Evolutionary conservation across 1,140 invertebrate genomes (phyloP).

Genomic region (Drosophila azteca): DNA sequence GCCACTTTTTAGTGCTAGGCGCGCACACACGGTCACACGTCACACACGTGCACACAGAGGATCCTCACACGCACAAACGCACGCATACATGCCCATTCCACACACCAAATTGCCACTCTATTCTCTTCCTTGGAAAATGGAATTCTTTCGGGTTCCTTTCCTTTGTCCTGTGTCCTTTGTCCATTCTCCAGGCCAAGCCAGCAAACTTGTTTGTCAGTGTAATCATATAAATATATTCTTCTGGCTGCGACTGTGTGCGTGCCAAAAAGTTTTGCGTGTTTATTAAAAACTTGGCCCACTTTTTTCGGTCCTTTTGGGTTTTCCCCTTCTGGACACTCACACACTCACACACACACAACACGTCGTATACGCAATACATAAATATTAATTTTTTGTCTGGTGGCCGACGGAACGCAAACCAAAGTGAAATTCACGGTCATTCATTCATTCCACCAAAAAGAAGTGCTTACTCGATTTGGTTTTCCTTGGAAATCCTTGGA

Average conservation of each 20-base stretch:
- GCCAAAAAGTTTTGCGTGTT: constrained; percentile 65
- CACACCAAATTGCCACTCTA: constrained; percentile 31
- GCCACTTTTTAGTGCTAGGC: constrained; percentile 59
- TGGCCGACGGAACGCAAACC: not conserved
- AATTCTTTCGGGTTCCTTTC: constrained; percentile 2
- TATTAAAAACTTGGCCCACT: constrained; percentile 75
- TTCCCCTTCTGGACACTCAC: constrained; percentile 1
- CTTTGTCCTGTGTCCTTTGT: no score
- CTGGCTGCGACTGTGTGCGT: constrained; percentile 26
- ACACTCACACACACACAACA: not conserved
- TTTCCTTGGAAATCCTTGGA: not conserved
- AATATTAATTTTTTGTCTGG: constrained; percentile 55
- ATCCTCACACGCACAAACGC: no score
- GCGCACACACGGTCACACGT: constrained; percentile 23
- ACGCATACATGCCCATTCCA: no score
- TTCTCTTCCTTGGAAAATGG: not conserved
- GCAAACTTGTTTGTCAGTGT: constrained; percentile 52
- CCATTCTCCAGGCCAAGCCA: constrained; percentile 53
- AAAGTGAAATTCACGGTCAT: constrained; percentile 56
- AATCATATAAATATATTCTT: constrained; percentile 78
- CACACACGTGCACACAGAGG: constrained; percentile 7
- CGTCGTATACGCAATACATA: constrained; percentile 31
- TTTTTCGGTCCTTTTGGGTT: constrained; percentile 10
- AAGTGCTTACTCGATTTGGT: not conserved
- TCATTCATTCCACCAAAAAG: constrained; percentile 1